Evolutionary conservation across 1,140 invertebrate species (phyloP).

Genomic region (Drosophila obscura): DNA sequence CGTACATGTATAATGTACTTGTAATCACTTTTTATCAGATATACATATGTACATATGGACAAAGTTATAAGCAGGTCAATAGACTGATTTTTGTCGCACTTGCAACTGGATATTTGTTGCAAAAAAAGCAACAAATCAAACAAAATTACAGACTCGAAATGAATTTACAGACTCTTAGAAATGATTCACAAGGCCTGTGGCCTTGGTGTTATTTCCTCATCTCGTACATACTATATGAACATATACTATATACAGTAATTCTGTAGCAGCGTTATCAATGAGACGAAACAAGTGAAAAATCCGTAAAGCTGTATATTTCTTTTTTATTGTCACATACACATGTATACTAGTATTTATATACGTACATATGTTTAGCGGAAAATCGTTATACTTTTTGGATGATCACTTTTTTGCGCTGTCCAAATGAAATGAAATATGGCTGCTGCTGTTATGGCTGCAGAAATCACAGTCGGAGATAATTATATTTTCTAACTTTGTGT

Average conservation of each 20-base stretch:
- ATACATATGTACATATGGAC: slow-evolving; percentile 14
- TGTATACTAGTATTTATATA: background rate
- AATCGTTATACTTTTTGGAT: slow-evolving; percentile 14
- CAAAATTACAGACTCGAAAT: slow-evolving; percentile 6
- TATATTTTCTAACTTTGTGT: slow-evolving; percentile 15
- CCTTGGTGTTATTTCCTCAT: too few relatives aligned
- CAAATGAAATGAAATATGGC: slow-evolving; percentile 10
- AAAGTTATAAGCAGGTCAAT: slow-evolving; percentile 30
- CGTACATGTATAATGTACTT: slow-evolving; percentile 13
- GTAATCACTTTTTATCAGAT: slow-evolving; percentile 28
- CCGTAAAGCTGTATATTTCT: too few relatives aligned
- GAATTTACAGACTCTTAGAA: background rate
- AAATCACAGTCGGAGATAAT: slow-evolving; percentile 1
- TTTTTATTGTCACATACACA: slow-evolving; percentile 5
- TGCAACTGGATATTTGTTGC: slow-evolving; percentile 2
- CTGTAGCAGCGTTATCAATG: too few relatives aligned
- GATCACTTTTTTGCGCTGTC: background rate
- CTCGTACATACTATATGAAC: too few relatives aligned
- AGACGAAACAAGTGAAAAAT: too few relatives aligned
- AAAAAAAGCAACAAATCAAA: slow-evolving; percentile 4
- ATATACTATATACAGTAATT: too few relatives aligned
- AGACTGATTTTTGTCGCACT: slow-evolving; percentile 10
- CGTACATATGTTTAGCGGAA: slow-evolving; percentile 17
- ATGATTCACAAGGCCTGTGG: too few relatives aligned
- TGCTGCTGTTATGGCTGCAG: background rate